Conservation (phyloP, 2,113 vertebrate genomes). For the Oreochromis niloticus region DNA sequence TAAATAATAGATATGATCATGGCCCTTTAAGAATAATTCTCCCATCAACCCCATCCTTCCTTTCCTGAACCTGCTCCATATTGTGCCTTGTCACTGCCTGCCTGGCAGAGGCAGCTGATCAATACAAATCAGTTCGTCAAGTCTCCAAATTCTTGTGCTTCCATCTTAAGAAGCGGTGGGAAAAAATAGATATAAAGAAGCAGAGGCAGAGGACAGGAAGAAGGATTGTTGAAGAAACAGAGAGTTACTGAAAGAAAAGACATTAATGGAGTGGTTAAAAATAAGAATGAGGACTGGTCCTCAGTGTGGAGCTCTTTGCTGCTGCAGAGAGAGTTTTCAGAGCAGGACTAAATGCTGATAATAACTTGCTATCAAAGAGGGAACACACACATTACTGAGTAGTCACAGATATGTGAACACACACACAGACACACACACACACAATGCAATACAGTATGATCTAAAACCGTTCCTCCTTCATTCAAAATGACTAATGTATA, state of each 20-base stretch:
- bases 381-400: not conserved
- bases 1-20: not conserved
- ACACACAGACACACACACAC: not conserved
- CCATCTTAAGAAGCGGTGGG: not conserved
- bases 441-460: not conserved
- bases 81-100: not conserved
- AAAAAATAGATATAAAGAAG: not conserved
- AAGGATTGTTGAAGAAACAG: slow-evolving; percentile 3
- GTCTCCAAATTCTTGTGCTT: not conserved
- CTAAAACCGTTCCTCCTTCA: not conserved
- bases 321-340: slow-evolving; percentile 31
- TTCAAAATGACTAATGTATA: not conserved
- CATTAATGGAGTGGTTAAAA: slow-evolving; percentile 71
- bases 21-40: not conserved
- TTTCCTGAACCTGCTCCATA: not conserved
- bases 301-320: slow-evolving; percentile 51
- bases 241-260: slow-evolving; percentile 25
- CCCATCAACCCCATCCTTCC: not conserved
- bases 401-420: not conserved
- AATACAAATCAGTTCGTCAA: not conserved
- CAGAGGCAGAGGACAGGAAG: not conserved
- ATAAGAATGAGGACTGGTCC: slow-evolving; percentile 76
- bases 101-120: not conserved
- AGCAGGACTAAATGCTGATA: slow-evolving; percentile 30
- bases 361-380: slow-evolving; percentile 5